Percentiles rank a stretch among this genome's conserved stretches.
These are phyloP conservation scores for Drosophila emarginata DNA, from an alignment of 2,888 invertebrate genomes.

Conservation along the genomic window DNA sequence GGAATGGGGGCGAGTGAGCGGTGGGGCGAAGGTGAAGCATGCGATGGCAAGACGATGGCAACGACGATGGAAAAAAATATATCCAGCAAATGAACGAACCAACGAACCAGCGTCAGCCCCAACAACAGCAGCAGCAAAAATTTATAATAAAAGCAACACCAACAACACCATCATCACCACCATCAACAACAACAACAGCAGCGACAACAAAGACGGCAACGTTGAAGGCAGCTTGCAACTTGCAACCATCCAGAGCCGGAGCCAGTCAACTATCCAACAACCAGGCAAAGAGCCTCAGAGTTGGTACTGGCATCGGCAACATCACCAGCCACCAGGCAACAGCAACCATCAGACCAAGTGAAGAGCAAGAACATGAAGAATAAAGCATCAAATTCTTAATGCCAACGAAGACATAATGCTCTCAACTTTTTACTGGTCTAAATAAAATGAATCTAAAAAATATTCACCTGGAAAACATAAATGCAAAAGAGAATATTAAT, in stretches of 20 bases:
- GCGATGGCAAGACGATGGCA: slow-evolving; percentile 70
- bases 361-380: slow-evolving; percentile 35
- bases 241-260: slow-evolving; percentile 42
- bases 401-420: background rate
- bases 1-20: slow-evolving; percentile 46
- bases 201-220: slow-evolving; percentile 34
- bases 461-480: too few species aligned
- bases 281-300: slow-evolving; percentile 25
- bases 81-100: slow-evolving; percentile 51
- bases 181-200: background rate
- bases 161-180: slow-evolving; percentile 22
- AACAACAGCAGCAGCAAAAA: slow-evolving; percentile 56
- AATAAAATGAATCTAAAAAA: too few species aligned
- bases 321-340: slow-evolving; percentile 49
- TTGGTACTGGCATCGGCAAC: slow-evolving; percentile 29
- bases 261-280: slow-evolving; percentile 31
- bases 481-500: too few species aligned
- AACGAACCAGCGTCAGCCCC: slow-evolving; percentile 54
- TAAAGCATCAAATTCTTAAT: background rate
- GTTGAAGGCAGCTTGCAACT: slow-evolving; percentile 52
- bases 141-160: slow-evolving; percentile 68
- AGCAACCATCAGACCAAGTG: slow-evolving; percentile 56
- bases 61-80: slow-evolving; percentile 43
- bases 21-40: slow-evolving; percentile 78
- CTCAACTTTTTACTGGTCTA: background rate